phyloP scores from a whole-genome alignment of 2,797 vertebrate species.

The Erethizon dorsatum region DNA sequence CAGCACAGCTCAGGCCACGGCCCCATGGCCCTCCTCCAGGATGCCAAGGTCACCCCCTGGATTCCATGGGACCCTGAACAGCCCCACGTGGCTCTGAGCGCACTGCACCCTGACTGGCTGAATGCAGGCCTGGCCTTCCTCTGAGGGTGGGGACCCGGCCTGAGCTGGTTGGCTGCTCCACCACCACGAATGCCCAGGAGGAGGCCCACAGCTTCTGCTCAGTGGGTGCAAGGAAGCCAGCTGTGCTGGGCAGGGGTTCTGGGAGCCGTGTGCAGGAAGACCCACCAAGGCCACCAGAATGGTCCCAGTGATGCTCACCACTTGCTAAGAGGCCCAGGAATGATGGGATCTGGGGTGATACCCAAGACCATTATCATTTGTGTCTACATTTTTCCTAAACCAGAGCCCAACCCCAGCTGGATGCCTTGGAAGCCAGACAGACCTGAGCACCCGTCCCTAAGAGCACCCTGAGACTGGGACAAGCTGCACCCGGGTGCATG shows the following conservation, averaged over 20 bases:
- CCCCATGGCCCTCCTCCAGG: neutral
- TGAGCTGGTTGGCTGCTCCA: neutral
- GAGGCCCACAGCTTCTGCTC: too few species aligned
- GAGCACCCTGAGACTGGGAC: neutral
- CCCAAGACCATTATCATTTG: neutral
- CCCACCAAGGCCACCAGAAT: neutral
- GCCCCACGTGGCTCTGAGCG: neutral
- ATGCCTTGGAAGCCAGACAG: neutral
- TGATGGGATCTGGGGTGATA: too few species aligned
- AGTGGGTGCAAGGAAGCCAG: neutral
- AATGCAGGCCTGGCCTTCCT: neutral
- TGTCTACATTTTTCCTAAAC: neutral
- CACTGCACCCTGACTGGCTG: neutral
- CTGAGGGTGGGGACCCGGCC: neutral
- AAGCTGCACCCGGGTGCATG: accelerated
- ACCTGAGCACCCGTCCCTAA: neutral
- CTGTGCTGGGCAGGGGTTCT: too few species aligned
- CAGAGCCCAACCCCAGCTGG: neutral
- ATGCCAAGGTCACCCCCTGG: neutral
- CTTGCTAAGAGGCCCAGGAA: neutral
- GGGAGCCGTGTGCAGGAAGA: neutral
- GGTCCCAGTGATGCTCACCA: neutral
- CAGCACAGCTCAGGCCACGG: neutral
- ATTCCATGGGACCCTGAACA: neutral
- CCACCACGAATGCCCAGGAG: neutral